Percentiles rank a stretch among this genome's conserved stretches.
These are phyloP conservation scores for Littorina saxatilis DNA, from an alignment of 1,140 invertebrate genomes.

Conservation along the genomic window DNA sequence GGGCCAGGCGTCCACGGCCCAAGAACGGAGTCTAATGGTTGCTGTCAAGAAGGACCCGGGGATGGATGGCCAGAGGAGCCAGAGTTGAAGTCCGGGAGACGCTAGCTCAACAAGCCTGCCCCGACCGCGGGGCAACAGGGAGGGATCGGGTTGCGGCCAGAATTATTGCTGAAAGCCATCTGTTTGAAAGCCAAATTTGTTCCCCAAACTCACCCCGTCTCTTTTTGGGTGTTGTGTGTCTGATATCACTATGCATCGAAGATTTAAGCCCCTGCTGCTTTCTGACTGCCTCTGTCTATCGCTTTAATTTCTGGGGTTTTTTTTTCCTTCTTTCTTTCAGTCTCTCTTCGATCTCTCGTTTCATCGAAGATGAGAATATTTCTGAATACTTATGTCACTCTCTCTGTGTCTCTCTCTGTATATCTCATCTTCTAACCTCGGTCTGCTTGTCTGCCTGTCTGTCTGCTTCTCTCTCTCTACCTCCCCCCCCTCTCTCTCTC, in stretches of 20 bases:
- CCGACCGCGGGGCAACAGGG: conserved; percentile 17
- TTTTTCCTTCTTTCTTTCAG: no score
- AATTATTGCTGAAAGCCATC: conserved; percentile 35
- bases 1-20: not conserved
- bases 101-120: conserved; percentile 17
- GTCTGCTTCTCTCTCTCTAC: not conserved
- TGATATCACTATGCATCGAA: not conserved
- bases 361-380: no score
- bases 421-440: no score
- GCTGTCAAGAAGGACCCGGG: conserved; percentile 1
- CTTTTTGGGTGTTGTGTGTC: not conserved
- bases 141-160: conserved; percentile 30
- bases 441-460: no score
- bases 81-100: conserved; percentile 25
- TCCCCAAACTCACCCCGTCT: not conserved
- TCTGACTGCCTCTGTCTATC: no score
- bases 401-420: no score
- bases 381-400: no score
- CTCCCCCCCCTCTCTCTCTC: not conserved
- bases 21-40: conserved; percentile 11
- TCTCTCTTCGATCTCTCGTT: no score
- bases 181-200: conserved; percentile 35
- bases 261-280: not conserved
- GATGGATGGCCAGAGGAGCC: conserved; percentile 17
- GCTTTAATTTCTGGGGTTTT: no score